Percentiles rank a stretch among this genome's conserved stretches.
phyloP scores from a whole-genome alignment of 2,797 vertebrate genomes.

The Gastrophryne carolinensis region DNA sequence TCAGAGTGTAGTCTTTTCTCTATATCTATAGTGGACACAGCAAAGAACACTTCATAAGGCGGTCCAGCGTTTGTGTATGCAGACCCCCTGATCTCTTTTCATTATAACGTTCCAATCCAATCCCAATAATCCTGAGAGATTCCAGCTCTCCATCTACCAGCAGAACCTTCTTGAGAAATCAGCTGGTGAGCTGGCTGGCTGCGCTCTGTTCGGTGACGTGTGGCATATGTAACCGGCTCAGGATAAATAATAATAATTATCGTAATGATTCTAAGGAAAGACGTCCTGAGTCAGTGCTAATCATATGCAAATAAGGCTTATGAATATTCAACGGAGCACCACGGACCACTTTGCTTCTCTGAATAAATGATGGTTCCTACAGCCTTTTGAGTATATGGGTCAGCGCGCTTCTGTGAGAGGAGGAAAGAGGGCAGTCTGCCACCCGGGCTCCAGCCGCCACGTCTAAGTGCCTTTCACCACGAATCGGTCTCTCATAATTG shows the following conservation, averaged over 20 bases:
- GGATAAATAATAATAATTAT: constrained; percentile 49
- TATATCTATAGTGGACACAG: too few species aligned
- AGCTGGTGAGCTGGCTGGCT: too few species aligned
- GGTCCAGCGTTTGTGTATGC: too few species aligned
- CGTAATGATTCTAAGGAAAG: constrained; percentile 41
- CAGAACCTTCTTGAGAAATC: constrained; percentile 12
- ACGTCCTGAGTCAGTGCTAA: constrained; percentile 31
- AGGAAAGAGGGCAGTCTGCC: background rate
- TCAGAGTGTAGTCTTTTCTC: too few species aligned
- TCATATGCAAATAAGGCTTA: constrained; percentile 41
- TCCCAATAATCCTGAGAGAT: background rate
- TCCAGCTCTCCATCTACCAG: background rate
- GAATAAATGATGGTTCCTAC: constrained; percentile 36
- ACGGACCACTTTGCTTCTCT: constrained; percentile 10
- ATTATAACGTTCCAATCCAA: too few species aligned
- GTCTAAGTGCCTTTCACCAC: background rate
- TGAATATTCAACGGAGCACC: constrained; percentile 36
- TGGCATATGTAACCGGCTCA: background rate
- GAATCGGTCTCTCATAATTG: background rate
- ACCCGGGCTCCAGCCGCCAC: background rate
- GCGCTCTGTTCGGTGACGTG: background rate
- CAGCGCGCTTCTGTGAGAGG: constrained; percentile 10
- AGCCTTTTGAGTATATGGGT: constrained; percentile 35
- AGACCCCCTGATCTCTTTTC: too few species aligned
- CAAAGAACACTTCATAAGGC: too few species aligned